Conservation (phyloP, 2,888 invertebrate genomes). For the Agonopterix heracliana region DNA sequence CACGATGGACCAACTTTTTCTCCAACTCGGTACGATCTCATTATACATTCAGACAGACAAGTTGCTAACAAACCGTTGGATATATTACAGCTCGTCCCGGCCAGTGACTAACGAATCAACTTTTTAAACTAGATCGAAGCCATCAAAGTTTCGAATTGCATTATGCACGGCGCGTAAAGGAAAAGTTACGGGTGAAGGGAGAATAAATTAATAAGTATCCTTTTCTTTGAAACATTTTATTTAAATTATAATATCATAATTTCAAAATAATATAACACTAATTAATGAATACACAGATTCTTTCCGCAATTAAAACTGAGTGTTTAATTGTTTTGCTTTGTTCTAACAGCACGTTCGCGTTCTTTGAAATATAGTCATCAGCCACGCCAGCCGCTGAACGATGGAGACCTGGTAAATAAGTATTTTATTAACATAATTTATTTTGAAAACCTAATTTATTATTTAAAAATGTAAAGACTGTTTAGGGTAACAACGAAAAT, state of each 20-base stretch:
- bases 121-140: conserved; percentile 24
- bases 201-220: neutral
- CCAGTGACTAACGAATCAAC: conserved; percentile 49
- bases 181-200: conserved; percentile 3
- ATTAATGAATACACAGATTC: neutral
- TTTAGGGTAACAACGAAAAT: no score
- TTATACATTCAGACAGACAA: conserved; percentile 45
- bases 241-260: neutral
- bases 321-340: conserved; percentile 19
- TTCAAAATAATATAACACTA: neutral
- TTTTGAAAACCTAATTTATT: no score
- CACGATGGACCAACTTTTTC: conserved; percentile 29
- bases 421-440: no score
- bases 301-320: neutral
- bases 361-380: conserved; percentile 40
- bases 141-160: neutral
- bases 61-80: conserved; percentile 43
- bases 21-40: conserved; percentile 33
- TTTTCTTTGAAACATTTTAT: no score
- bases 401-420: conserved; percentile 50
- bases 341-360: conserved; percentile 24
- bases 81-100: conserved; percentile 23
- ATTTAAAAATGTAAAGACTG: no score
- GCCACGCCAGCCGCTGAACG: conserved; percentile 70
- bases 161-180: conserved; percentile 8